phyloP scores from a whole-genome alignment of 1,140 invertebrate genomes.

The Goniozus legneri region DNA sequence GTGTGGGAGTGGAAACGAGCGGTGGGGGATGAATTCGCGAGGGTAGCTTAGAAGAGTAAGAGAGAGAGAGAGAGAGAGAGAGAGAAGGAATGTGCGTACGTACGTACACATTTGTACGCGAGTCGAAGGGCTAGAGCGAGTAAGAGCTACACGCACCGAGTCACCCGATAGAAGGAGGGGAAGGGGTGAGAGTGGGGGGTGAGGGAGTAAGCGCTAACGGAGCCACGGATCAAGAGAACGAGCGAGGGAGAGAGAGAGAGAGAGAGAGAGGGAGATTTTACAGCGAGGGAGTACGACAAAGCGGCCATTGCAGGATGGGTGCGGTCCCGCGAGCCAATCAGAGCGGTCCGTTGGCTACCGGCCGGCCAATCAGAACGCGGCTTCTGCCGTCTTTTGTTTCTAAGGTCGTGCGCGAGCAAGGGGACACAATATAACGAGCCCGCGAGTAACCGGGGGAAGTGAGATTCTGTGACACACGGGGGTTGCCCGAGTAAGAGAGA shows the following conservation, averaged over 20 bases:
- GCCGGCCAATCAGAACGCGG: conserved; percentile 47
- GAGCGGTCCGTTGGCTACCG: conserved; percentile 40
- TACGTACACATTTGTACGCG: neutral
- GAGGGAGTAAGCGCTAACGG: conserved; percentile 15
- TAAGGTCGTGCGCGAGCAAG: conserved; percentile 41
- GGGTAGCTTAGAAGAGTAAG: neutral
- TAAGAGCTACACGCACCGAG: neutral
- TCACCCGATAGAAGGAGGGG: conserved; percentile 1
- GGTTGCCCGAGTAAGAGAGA: no score
- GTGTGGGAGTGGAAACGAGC: conserved; percentile 12
- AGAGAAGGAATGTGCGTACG: conserved; percentile 11
- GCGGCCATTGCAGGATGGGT: conserved; percentile 56
- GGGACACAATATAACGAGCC: conserved; percentile 51
- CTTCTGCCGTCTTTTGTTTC: conserved; percentile 51
- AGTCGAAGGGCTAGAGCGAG: neutral
- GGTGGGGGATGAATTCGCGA: no score
- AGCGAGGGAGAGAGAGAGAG: conserved; percentile 3
- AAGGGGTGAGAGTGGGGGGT: conserved; percentile 12
- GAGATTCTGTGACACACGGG: no score
- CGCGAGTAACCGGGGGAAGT: no score
- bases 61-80: conserved; percentile 10
- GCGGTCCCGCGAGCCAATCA: conserved; percentile 54
- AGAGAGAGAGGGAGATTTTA: conserved; percentile 8
- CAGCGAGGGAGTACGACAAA: conserved; percentile 46
- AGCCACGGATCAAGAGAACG: neutral